Conservation (phyloP, 30 jellyfish, hydroid and myxozoan genomes). For the Turritopsis rubra region DNA sequence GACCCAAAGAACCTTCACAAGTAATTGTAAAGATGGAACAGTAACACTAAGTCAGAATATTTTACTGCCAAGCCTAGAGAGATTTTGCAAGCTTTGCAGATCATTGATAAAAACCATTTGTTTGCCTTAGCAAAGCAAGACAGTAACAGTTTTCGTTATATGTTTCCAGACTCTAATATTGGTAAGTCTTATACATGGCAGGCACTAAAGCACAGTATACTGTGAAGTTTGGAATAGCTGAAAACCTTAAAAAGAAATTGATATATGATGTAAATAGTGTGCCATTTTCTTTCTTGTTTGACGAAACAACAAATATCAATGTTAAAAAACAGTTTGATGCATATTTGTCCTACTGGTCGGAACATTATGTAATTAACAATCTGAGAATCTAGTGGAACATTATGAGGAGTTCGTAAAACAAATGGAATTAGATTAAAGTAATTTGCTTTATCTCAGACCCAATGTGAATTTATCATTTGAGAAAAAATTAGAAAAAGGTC, state of each 20-base stretch:
- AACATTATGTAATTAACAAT: not conserved
- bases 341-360: not conserved
- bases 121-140: not conserved
- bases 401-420: too few relatives aligned
- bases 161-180: not conserved
- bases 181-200: not conserved
- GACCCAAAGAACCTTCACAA: too few relatives aligned
- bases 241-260: not conserved
- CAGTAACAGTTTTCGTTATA: not conserved
- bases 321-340: conserved; percentile 20
- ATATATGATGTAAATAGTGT: conserved; percentile 6
- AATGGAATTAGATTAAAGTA: not conserved
- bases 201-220: conserved; percentile 6
- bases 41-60: too few relatives aligned
- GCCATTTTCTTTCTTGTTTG: conserved; percentile 2
- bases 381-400: conserved; percentile 3
- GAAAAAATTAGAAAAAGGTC: not conserved
- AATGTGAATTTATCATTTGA: conserved; percentile 14
- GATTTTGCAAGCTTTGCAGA: not conserved
- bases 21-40: too few relatives aligned
- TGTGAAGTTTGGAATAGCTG: conserved; percentile 1
- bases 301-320: conserved; percentile 3
- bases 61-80: too few relatives aligned
- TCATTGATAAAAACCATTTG: not conserved
- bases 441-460: conserved; percentile 1